Evolutionary conservation across 2,888 invertebrate genomes (phyloP), one percentile per base, ranked within the genome.

Genomic region (Dendrolimus pini): DNA sequence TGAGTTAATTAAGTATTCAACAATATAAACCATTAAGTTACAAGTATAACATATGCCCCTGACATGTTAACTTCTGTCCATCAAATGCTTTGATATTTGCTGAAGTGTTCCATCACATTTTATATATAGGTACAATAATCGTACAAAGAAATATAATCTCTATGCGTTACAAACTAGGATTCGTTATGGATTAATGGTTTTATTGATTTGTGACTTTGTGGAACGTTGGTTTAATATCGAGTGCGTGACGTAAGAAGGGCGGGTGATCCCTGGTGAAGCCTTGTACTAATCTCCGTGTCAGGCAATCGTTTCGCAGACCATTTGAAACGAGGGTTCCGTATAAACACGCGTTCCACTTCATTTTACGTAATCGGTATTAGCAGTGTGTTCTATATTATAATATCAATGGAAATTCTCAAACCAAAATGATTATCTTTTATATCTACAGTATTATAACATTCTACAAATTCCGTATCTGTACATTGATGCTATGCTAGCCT

Each of bases 281-380:
- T 89, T 88, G 90, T 90, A 87, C 90, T 90, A 90, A 90, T 89
- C 90, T 87, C 90, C 90, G 85, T 89, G 90, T 90, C 90, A 90
- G 89, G 88, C 87, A 89, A 89, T 89, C 88, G 90, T 89, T 90
- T 88, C 83, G 89, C 89, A 89, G 89, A 78, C 87, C 90, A 90
- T 89, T 89, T 86, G 84, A 83, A 89, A 82, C 78, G 85, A 77
- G 88, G 87, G 84, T 80, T 82, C 71, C 80, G 80, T 78, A 77
- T 79, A 80, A 85, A 83, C 90, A 89, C 85, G 89, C 88, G 85
- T 85, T 86, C 70, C 73, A 83, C 82, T 82, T 78, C 75, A 82
- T 82, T 84, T 82, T 83, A 78, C 78, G 78, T 86, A 88, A 89
- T 85, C 75, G 79, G 71, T 82, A 79, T 82, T 83, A 80, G 74